Conservation (phyloP, 2,888 invertebrate species). For the Habroteleia sp. region DNA sequence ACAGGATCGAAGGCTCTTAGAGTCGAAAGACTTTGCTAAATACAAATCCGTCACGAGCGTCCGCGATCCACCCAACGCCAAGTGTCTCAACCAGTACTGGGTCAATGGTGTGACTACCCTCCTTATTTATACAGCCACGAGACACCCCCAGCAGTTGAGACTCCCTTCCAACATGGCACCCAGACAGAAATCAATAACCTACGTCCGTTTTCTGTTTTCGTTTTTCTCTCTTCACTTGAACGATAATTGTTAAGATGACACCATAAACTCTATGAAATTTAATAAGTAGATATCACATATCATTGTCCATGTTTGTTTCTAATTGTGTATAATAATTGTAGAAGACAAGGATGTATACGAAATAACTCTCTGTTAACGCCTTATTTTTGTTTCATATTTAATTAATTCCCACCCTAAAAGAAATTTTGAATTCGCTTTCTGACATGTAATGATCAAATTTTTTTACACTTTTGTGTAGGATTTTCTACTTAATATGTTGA, state of each 20-base stretch:
- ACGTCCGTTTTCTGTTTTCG: conserved; percentile 65
- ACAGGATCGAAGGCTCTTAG: conserved; percentile 57
- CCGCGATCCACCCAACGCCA: conserved; percentile 71
- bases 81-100: conserved; percentile 78
- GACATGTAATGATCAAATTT: no score
- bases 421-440: no score
- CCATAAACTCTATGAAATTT: conserved; percentile 2
- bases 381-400: no score
- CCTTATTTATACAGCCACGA: conserved; percentile 77
- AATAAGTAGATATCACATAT: no score
- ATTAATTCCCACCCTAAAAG: no score
- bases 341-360: no score
- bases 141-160: conserved; percentile 72
- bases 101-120: conserved; percentile 80
- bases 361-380: no score
- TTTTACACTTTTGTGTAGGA: no score
- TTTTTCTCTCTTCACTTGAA: conserved; percentile 19
- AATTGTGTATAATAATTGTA: no score
- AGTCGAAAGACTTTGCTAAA: background rate
- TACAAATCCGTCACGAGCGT: conserved; percentile 20
- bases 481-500: no score
- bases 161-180: conserved; percentile 72
- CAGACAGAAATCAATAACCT: conserved; percentile 79
- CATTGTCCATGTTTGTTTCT: no score
- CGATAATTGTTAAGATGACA: conserved; percentile 14